phyloP scores from a whole-genome alignment of 2,797 vertebrate genomes.

The Leptoclinus maculatus region DNA sequence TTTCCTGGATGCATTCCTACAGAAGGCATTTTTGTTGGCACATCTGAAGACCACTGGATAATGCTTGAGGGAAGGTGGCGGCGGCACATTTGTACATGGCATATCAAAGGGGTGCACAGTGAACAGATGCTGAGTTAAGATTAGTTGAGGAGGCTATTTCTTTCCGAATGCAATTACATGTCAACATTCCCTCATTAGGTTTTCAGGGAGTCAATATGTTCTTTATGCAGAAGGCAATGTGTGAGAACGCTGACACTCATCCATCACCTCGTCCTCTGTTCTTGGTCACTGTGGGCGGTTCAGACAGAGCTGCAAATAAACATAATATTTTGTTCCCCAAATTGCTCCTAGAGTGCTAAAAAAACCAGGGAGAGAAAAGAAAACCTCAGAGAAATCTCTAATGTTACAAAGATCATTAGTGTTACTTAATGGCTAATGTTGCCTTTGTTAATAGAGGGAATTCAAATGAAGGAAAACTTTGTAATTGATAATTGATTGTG shows the following conservation, averaged over 20 bases:
- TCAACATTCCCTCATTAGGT: slow-evolving; percentile 57
- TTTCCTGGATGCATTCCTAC: slow-evolving; percentile 42
- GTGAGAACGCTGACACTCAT: slow-evolving; percentile 33
- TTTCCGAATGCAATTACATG: slow-evolving; percentile 57
- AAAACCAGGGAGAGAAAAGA: neutral
- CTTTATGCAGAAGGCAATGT: slow-evolving; percentile 24
- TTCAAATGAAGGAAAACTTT: slow-evolving; percentile 46
- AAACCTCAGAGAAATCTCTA: slow-evolving; percentile 21
- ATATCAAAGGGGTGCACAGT: slow-evolving; percentile 35
- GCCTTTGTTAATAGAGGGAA: slow-evolving; percentile 44
- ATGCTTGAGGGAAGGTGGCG: slow-evolving; percentile 28
- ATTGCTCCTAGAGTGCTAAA: slow-evolving; percentile 4
- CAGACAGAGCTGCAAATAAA: slow-evolving; percentile 17
- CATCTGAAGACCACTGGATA: slow-evolving; percentile 35
- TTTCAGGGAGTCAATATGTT: slow-evolving; percentile 41
- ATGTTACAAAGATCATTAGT: slow-evolving; percentile 24
- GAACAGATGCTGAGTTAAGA: slow-evolving; percentile 62
- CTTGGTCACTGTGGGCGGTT: slow-evolving; percentile 8
- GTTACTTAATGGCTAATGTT: slow-evolving; percentile 27
- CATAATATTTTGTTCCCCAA: neutral
- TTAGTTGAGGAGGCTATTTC: slow-evolving; percentile 51
- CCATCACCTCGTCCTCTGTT: slow-evolving; percentile 15
- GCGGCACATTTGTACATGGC: slow-evolving; percentile 35
- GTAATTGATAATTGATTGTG: slow-evolving; percentile 64
- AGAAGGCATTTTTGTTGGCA: slow-evolving; percentile 50